Conservation (phyloP, 2,797 vertebrate species). For the Carduelis carduelis region DNA sequence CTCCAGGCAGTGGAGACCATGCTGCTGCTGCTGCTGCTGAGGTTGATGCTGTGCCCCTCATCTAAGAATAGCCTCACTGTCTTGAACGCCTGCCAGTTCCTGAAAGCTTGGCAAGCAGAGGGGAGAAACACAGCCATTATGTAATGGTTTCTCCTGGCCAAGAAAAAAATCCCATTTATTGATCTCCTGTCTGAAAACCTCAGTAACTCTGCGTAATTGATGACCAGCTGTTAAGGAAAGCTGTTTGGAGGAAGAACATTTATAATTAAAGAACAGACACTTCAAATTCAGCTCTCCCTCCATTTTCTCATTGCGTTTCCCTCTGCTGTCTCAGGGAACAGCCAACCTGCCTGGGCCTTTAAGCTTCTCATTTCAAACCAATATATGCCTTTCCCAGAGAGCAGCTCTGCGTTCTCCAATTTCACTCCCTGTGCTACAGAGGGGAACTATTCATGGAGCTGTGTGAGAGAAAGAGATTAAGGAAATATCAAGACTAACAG, state of each 20-base stretch:
- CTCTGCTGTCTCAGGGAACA: background rate
- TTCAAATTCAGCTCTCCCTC: slow-evolving; percentile 36
- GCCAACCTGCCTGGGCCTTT: background rate
- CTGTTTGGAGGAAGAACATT: slow-evolving; percentile 62
- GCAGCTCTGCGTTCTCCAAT: background rate
- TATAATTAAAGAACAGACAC: slow-evolving; percentile 62
- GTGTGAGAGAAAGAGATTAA: slow-evolving; percentile 45
- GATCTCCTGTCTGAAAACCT: slow-evolving; percentile 61
- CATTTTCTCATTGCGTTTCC: slow-evolving; percentile 27
- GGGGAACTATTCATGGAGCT: slow-evolving; percentile 27
- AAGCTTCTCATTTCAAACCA: background rate
- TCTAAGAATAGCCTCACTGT: slow-evolving; percentile 6
- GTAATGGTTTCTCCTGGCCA: slow-evolving; percentile 60
- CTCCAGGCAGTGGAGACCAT: background rate
- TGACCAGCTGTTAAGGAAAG: slow-evolving; percentile 63
- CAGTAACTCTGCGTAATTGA: slow-evolving; percentile 51
- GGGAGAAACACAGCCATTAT: slow-evolving; percentile 47
- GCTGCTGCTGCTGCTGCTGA: background rate
- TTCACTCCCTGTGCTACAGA: slow-evolving; percentile 16
- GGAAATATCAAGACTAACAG: slow-evolving; percentile 56
- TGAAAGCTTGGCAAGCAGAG: background rate
- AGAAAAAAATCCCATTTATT: slow-evolving; percentile 57
- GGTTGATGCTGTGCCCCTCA: background rate
- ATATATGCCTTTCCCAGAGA: slow-evolving; percentile 8
- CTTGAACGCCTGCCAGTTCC: background rate